phyloP scores from a whole-genome alignment of 2,113 vertebrate genomes.

The Datnioides undecimradiatus region DNA sequence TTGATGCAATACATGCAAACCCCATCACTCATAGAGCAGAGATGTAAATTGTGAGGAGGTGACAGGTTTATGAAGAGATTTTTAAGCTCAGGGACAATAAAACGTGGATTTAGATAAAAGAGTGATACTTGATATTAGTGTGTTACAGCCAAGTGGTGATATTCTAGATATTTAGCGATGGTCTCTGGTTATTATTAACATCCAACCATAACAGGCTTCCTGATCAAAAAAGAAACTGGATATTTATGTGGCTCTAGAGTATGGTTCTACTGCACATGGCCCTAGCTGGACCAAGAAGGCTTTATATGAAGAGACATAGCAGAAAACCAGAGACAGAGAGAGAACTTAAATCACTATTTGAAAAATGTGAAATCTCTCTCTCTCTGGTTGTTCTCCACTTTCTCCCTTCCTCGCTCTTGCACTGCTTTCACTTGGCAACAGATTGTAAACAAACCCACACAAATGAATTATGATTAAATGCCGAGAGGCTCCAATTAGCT shows the following conservation, averaged over 20 bases:
- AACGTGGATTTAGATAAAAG: background rate
- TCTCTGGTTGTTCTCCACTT: slow-evolving; percentile 25
- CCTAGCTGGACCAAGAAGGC: background rate
- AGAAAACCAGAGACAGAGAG: slow-evolving; percentile 1
- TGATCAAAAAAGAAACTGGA: background rate
- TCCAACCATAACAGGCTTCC: background rate
- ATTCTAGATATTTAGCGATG: background rate
- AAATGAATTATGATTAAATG: slow-evolving; percentile 74
- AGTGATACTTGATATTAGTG: background rate
- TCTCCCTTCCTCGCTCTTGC: slow-evolving; percentile 13
- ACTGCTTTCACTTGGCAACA: slow-evolving; percentile 38
- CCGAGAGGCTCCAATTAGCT: slow-evolving; percentile 71
- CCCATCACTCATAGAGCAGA: background rate
- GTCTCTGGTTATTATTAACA: background rate
- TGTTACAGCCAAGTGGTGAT: background rate
- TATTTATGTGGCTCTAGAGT: slow-evolving; percentile 12
- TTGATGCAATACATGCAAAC: background rate
- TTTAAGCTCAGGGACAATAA: background rate
- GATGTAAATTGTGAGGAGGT: background rate
- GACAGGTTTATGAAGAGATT: slow-evolving; percentile 7
- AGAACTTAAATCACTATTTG: background rate
- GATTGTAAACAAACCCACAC: slow-evolving; percentile 69
- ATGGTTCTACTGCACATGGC: background rate
- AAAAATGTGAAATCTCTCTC: slow-evolving; percentile 23
- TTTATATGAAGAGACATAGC: background rate